These are phyloP conservation scores for Eilema griseolum DNA, from an alignment of 2,888 invertebrate species.

Conservation along the genomic window DNA sequence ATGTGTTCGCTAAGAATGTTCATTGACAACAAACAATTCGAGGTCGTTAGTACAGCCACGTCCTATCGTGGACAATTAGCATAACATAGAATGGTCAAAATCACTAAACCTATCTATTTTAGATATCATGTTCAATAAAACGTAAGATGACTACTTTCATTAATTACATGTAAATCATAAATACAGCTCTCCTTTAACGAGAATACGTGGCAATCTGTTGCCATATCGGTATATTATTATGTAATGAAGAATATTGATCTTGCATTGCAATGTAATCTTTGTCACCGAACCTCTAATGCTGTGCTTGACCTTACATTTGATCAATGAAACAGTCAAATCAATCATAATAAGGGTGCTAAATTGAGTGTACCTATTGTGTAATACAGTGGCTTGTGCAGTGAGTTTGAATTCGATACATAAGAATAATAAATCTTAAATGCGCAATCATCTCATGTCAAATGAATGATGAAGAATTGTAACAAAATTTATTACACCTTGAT, in stretches of 20 bases:
- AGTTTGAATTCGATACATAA: background rate
- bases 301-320: slow-evolving; percentile 24
- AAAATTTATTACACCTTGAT: too few species aligned
- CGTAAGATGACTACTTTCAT: background rate
- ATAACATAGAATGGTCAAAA: background rate
- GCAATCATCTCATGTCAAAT: too few species aligned
- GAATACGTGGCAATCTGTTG: background rate
- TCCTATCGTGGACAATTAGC: slow-evolving; percentile 23
- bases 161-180: background rate
- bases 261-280: slow-evolving; percentile 18
- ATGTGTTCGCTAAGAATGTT: slow-evolving; percentile 17
- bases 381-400: background rate
- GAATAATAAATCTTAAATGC: too few species aligned
- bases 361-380: slow-evolving; percentile 15
- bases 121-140: too few species aligned
- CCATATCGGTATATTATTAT: slow-evolving; percentile 9
- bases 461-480: too few species aligned
- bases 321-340: slow-evolving; percentile 36
- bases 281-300: slow-evolving; percentile 18
- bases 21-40: slow-evolving; percentile 26
- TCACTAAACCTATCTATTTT: too few species aligned
- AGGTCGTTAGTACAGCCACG: slow-evolving; percentile 23
- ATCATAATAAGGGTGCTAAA: slow-evolving; percentile 46
- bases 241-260: slow-evolving; percentile 7
- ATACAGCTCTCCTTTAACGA: background rate